Base-by-base conservation (phyloP, 2,888 invertebrate species). In the Tuta absoluta region DNA sequence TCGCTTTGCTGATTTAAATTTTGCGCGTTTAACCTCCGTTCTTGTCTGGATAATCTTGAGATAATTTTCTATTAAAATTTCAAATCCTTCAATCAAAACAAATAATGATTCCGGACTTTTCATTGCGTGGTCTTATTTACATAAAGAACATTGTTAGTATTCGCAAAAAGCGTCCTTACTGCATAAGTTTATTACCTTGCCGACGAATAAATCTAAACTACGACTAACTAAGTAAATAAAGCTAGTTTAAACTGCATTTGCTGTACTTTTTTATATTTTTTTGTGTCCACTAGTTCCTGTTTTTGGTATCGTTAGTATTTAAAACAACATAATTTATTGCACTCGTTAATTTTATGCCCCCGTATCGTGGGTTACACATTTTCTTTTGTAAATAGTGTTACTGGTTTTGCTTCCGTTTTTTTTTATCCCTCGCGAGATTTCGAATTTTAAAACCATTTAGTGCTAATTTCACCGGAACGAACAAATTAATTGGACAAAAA, bases 131-230 rank as follows among this genome's bases (percentile, higher is more conserved):
- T 41, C 41, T 11, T 45, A n/a, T 17, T 45, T n/a, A 45, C 45
- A 19, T 19, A 23, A 19, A 17, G 19, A 23, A 23, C 45, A 45
- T 45, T 7, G n/a, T 45, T n/a, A n/a, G 17, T 17, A 2, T 45
- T n/a, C 17, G 45, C 45, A 45, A 45, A 41, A 17, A 45, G 17
- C 7, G 33, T 33, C 8, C 17, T n/a, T 45, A 45, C 17, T 45
- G 45, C 17, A 2, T 49, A 49, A 21, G 23, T 23, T 49, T 21
- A 49, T 28, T 21, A n/a, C 28, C n/a, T 53, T 53, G 53, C 28
- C 14, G 8, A 56, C 33, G 4, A 33, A 56, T 33, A 77, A 80
- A 81, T 79, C 69, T 75, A 72, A 71, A 72, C 66, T 65, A 67
- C 64, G 63, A 21, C 66, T 56, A 56, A 60, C 48, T 49, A 49